phyloP scores from a whole-genome alignment of 2,113 vertebrate species.

The Callipepla squamata region DNA sequence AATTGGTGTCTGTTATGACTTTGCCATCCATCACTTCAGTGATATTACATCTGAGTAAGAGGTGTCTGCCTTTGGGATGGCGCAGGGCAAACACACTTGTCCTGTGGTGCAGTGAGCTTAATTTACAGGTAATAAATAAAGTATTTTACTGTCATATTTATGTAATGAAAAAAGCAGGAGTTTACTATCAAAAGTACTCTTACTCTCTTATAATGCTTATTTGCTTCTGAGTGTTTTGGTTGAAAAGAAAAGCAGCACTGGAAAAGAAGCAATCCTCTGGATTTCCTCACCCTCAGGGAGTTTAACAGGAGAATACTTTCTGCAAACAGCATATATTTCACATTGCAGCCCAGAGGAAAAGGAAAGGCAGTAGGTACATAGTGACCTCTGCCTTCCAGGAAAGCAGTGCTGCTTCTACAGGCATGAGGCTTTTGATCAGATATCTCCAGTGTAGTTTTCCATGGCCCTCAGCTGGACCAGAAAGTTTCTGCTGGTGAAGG shows the following conservation, averaged over 20 bases:
- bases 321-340: background rate
- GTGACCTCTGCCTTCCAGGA: background rate
- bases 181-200: background rate
- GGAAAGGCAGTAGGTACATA: accelerated
- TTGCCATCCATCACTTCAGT: background rate
- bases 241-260: background rate
- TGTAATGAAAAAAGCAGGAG: background rate
- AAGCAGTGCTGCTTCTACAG: background rate
- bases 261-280: background rate
- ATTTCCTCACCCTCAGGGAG: background rate
- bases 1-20: background rate
- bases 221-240: background rate
- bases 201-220: background rate
- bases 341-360: background rate
- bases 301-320: background rate
- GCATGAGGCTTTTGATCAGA: background rate
- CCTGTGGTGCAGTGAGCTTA: background rate
- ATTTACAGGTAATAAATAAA: background rate
- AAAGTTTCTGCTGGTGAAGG: background rate
- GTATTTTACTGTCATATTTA: background rate
- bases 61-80: background rate
- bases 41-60: background rate
- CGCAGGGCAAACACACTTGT: background rate
- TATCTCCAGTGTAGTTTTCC: background rate
- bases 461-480: background rate